Evolutionary conservation across 2,888 invertebrate genomes (phyloP), one percentile per base, ranked within the genome.

Genomic region (Ceratothoa steindachneri): DNA sequence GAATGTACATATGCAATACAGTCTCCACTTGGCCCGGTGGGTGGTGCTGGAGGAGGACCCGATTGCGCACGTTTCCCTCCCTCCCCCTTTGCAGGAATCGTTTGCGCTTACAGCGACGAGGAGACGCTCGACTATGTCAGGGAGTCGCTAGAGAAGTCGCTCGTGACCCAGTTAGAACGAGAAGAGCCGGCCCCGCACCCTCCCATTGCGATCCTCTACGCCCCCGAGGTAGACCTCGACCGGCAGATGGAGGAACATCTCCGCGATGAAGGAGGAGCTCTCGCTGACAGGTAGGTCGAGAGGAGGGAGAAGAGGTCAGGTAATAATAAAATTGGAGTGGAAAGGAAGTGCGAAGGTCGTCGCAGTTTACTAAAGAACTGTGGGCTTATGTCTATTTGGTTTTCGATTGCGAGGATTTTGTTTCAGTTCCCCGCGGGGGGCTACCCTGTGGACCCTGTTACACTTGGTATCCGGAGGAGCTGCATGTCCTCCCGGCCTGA

Each of bases 81-180:
- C 41, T 41, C 15, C 15, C 15, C 41, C 15, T 41, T 41, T 82
- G 19, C 82, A 86, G 86, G 86, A 77, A 86, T 85, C 81, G 82
- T 87, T 74, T 87, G 86, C 82, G 85, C 86, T 60, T 97, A 93
- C 85, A 93, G 94, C 82, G 93, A 95, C 82, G 91, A 92, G 81
- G 92, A 93, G 82, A 92, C 95, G 0, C 92, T 97, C 82, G 95
- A 96, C 83, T 96, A 93, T 84, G 90, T 97, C 69, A 88, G 93
- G 81, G 92, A 92, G 74, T 94, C 94, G 84, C 88, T 97, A 80
- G 94, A 96, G 84, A 93, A 95, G 84, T 95, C 95, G 1, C 86
- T 97, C 29, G 86, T 95, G 9, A 91, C 93, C 22, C 95, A 95
- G 87, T 87, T 95, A 74, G 93, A 94, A 82, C 91, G 93, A 82